A percentile compares a stretch with the other conserved stretches of the same genome.
phyloP scores from a whole-genome alignment of 2,113 vertebrate genomes.

The Fregata magnificens region DNA sequence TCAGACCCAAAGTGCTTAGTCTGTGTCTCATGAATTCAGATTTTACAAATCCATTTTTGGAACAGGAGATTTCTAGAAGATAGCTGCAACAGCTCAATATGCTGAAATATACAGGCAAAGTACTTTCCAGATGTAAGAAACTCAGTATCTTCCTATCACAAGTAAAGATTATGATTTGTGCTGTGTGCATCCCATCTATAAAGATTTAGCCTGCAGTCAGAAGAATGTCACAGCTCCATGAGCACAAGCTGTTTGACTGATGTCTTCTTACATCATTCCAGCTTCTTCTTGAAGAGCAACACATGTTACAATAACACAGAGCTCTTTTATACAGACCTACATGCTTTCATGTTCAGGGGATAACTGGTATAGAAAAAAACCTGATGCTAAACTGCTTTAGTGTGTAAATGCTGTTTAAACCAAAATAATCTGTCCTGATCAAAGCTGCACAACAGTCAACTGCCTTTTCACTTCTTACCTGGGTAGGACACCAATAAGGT shows the following conservation, averaged over 20 bases:
- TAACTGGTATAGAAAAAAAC: neutral
- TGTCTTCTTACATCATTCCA: neutral
- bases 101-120: neutral
- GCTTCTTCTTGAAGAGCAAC: neutral
- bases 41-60: neutral
- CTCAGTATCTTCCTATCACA: neutral
- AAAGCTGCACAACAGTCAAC: neutral
- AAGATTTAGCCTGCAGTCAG: neutral
- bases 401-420: neutral
- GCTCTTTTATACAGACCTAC: neutral
- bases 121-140: neutral
- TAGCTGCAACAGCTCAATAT: neutral
- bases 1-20: neutral
- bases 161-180: neutral
- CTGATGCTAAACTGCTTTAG: neutral
- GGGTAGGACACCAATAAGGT: neutral
- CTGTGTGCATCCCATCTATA: neutral
- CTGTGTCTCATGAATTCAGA: neutral
- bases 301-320: neutral
- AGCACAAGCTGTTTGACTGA: neutral
- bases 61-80: neutral
- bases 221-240: neutral
- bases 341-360: neutral
- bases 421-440: neutral
- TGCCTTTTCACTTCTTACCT: neutral